Evolutionary conservation across 2,888 invertebrate species (phyloP), one percentile per base, ranked within the genome.

Genomic region (Elgonia sp.): DNA sequence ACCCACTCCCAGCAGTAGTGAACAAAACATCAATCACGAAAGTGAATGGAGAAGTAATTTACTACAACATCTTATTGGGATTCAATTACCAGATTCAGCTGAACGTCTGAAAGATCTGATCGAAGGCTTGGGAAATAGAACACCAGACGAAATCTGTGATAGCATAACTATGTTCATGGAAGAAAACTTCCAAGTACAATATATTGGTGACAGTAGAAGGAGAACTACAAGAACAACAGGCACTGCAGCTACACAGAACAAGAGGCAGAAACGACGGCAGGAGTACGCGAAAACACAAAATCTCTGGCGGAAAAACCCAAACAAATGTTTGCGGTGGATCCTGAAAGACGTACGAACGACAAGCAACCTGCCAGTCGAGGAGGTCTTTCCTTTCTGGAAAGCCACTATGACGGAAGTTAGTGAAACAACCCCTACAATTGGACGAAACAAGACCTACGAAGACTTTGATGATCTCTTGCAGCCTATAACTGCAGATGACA

Each of bases 231-330:
- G 12, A 12, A 14, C 16, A 53, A 53, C n/a, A 53, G n/a, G n/a
- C n/a, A n/a, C 53, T 8, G 50, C 50, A 53, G n/a, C 16, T n/a
- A 16, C 0, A n/a, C 8, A 53, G 1, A 53, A n/a, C n/a, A 53
- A 53, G n/a, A 21, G 21, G 46, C 42, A 18, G 46, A 42, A 42
- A 18, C 40, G 18, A 21, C 39, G 84, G 10, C 21, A 37, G 9
- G 50, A 60, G 6, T 84, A 84, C 40, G 57, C 84, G 6, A 76
- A 76, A 9, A 53, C 55, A 2, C 84, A 76, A n/a, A 69, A 53
- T 18, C 29, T 76, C 0, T 84, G 84, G 76, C 29, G 21, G n/a
- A 76, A 21, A 37, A 76, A 84, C 29, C 75, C 76, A 9, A 76
- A 76, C 12, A 76, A 53, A 50, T 84, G 84, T 37, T 20, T 84